Evolutionary conservation across 1,140 invertebrate genomes (phyloP).

Genomic region (Ctenoplectra terminalis): DNA sequence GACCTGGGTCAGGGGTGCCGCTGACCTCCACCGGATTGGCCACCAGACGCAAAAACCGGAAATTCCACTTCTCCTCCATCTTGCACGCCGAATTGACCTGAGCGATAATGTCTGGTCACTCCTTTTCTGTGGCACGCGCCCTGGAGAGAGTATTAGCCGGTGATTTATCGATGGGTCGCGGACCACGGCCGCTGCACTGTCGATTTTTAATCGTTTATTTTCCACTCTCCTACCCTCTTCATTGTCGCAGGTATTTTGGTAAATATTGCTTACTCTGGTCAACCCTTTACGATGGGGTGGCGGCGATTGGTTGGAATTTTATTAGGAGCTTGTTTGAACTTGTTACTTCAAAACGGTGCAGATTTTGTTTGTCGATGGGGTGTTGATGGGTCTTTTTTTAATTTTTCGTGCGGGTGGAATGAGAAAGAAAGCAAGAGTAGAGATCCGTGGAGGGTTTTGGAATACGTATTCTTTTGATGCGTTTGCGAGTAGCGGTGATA

Average conservation of each 20-base stretch:
- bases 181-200: constrained; percentile 32
- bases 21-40: constrained; percentile 69
- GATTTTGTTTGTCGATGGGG: too few species aligned
- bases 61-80: constrained; percentile 54
- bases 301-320: constrained; percentile 26
- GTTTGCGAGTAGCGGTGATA: too few species aligned
- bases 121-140: constrained; percentile 78
- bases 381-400: not conserved
- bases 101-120: constrained; percentile 78
- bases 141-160: constrained; percentile 49
- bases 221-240: constrained; percentile 46
- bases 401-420: too few species aligned
- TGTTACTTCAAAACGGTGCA: not conserved
- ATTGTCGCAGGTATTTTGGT: constrained; percentile 48
- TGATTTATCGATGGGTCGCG: constrained; percentile 75
- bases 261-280: constrained; percentile 17
- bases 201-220: constrained; percentile 70
- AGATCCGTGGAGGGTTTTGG: too few species aligned
- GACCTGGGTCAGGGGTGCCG: constrained; percentile 77
- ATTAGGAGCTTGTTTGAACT: not conserved
- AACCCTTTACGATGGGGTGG: not conserved
- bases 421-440: not conserved
- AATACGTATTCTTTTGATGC: too few species aligned
- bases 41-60: constrained; percentile 72
- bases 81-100: constrained; percentile 68